These are phyloP conservation scores for Thecophora atra DNA, from an alignment of 2,888 invertebrate genomes.

Conservation along the genomic window DNA sequence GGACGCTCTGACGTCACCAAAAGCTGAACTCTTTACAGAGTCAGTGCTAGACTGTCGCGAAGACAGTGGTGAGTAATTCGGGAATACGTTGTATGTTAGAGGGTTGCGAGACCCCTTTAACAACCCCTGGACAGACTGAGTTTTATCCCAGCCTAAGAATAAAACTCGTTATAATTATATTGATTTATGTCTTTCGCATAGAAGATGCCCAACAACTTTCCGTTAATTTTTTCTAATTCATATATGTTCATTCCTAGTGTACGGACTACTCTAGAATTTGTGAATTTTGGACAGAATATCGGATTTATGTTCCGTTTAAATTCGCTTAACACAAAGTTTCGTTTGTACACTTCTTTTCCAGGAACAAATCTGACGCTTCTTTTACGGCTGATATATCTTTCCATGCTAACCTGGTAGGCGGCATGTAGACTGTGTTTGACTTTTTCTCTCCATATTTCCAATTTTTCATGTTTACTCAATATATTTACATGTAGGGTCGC, in stretches of 20 bases:
- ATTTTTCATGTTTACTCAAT: neutral
- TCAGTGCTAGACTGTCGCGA: no score
- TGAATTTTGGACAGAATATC: no score
- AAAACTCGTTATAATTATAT: no score
- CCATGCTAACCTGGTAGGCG: neutral
- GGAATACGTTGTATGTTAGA: no score
- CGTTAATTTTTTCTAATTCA: constrained; percentile 6
- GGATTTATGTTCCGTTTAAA: constrained; percentile 20
- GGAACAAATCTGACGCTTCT: neutral
- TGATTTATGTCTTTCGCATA: neutral
- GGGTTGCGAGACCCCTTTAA: no score
- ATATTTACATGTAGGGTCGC: neutral
- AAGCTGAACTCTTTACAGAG: no score
- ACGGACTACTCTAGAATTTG: constrained; percentile 4
- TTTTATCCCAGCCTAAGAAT: no score
- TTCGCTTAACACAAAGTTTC: neutral
- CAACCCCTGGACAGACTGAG: no score
- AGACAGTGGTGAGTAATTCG: no score
- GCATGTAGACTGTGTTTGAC: no score
- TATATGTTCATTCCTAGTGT: constrained; percentile 27
- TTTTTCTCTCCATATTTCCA: neutral
- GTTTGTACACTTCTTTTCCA: neutral
- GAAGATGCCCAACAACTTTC: neutral
- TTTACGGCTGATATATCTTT: neutral
- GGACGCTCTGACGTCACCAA: no score